Evolutionary conservation across 2,113 vertebrate species (phyloP).

Genomic region (Candoia aspera): DNA sequence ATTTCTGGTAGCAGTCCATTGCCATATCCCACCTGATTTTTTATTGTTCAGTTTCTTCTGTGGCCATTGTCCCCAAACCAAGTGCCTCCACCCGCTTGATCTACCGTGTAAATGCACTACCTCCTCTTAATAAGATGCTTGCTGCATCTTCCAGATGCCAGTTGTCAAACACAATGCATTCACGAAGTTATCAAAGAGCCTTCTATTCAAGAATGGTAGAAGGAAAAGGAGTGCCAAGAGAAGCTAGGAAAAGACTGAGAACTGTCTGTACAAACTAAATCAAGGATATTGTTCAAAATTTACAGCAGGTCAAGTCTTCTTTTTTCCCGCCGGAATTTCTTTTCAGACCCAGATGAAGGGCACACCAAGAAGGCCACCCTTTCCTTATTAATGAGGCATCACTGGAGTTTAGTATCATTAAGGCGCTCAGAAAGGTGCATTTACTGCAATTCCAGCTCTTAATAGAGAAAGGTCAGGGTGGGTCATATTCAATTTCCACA

Average conservation of each 20-base stretch:
- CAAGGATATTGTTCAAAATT: conserved; percentile 84
- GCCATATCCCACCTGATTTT: too few species aligned
- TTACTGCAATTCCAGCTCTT: conserved; percentile 96
- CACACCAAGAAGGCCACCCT: conserved; percentile 86
- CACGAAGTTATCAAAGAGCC: conserved; percentile 27
- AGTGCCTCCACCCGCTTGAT: not conserved
- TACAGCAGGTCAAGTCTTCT: conserved; percentile 84
- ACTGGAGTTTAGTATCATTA: conserved; percentile 80
- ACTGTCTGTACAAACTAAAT: conserved; percentile 78
- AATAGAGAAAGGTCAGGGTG: conserved; percentile 93
- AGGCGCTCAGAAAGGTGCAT: conserved; percentile 87
- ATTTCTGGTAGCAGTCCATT: too few species aligned
- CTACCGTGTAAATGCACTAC: conserved; percentile 3
- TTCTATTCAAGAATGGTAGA: conserved; percentile 51
- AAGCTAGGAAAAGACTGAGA: conserved; percentile 42
- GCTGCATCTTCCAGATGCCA: not conserved
- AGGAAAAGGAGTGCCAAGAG: not conserved
- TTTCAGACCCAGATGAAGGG: conserved; percentile 85
- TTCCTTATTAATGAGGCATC: conserved; percentile 89
- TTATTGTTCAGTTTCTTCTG: too few species aligned
- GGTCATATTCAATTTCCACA: conserved; percentile 99
- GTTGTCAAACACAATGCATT: not conserved
- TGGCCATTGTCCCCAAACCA: too few species aligned
- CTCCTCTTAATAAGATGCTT: conserved; percentile 18
- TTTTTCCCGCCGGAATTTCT: conserved; percentile 80